A percentile compares a stretch with the other conserved stretches of the same genome.
These are phyloP conservation scores for Clarias fuscus DNA, from an alignment of 2,797 vertebrate species.

Conservation along the genomic window DNA sequence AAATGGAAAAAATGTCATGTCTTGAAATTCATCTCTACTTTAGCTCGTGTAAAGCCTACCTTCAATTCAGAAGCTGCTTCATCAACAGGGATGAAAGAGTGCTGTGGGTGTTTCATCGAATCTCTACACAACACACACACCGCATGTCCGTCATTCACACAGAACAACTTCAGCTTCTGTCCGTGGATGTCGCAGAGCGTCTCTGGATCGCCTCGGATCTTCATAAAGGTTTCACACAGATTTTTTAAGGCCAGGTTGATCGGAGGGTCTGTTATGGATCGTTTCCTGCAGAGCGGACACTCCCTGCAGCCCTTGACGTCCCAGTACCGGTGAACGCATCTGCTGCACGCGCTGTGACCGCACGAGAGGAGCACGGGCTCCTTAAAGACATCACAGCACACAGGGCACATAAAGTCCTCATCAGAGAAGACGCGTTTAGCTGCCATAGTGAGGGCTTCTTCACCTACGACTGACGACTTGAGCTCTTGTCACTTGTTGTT, in stretches of 20 bases:
- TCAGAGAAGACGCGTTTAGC: conserved; percentile 37
- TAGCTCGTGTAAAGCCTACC: conserved; percentile 16
- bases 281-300: conserved; percentile 71
- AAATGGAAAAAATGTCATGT: neutral
- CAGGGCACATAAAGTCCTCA: conserved; percentile 72
- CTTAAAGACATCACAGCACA: conserved; percentile 75
- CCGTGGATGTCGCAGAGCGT: conserved; percentile 37
- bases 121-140: conserved; percentile 47
- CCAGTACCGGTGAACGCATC: conserved; percentile 69
- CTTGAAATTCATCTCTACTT: neutral
- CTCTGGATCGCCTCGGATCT: neutral
- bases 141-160: conserved; percentile 35
- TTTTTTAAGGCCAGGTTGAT: conserved; percentile 49
- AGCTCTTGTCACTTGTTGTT: neutral
- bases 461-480: no score
- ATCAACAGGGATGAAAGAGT: conserved; percentile 28
- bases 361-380: conserved; percentile 74
- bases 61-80: conserved; percentile 42
- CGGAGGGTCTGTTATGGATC: neutral
- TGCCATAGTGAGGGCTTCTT: conserved; percentile 24
- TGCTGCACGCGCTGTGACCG: conserved; percentile 76
- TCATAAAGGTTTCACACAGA: conserved; percentile 38
- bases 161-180: conserved; percentile 50
- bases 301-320: conserved; percentile 45
- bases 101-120: conserved; percentile 36